A percentile compares a stretch with the other conserved stretches of the same genome.
Conservation (phyloP, 1,140 invertebrate genomes). For the Musca domestica region DNA sequence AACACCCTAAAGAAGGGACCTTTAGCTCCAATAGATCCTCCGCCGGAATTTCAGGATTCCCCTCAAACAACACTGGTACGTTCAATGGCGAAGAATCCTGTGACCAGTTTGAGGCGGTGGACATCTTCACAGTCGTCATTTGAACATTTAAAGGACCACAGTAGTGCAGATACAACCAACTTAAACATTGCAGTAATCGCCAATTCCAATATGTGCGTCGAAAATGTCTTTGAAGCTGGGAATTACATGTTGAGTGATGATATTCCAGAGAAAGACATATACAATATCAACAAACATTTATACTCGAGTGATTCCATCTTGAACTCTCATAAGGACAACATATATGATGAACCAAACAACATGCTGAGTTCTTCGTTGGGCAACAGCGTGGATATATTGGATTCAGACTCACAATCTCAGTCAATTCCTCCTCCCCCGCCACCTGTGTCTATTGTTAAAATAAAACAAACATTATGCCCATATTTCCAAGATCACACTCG, state of each 20-base stretch:
- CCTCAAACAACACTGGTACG: constrained; percentile 51
- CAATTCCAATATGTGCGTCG: neutral
- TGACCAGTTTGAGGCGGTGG: constrained; percentile 46
- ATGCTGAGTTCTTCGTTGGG: constrained; percentile 47
- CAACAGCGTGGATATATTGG: constrained; percentile 43
- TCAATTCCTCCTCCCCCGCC: constrained; percentile 41
- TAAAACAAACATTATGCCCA: constrained; percentile 45
- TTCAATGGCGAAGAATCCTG: constrained; percentile 45
- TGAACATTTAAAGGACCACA: constrained; percentile 41
- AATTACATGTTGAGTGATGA: neutral
- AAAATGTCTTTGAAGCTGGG: neutral
- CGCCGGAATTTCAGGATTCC: constrained; percentile 70
- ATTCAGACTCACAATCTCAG: constrained; percentile 38
- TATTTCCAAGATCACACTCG: constrained; percentile 50
- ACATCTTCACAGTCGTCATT: constrained; percentile 51
- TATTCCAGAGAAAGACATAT: constrained; percentile 42
- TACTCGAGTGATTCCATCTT: constrained; percentile 51
- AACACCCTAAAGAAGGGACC: constrained; percentile 78
- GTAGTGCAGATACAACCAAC: neutral
- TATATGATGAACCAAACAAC: constrained; percentile 52
- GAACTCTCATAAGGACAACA: constrained; percentile 50
- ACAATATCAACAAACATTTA: constrained; percentile 48
- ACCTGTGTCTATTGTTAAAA: constrained; percentile 42
- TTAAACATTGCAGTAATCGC: neutral
- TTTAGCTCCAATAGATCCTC: constrained; percentile 71